Evolutionary conservation across 1,140 invertebrate genomes (phyloP).

Genomic region (Saccostrea glomerata): DNA sequence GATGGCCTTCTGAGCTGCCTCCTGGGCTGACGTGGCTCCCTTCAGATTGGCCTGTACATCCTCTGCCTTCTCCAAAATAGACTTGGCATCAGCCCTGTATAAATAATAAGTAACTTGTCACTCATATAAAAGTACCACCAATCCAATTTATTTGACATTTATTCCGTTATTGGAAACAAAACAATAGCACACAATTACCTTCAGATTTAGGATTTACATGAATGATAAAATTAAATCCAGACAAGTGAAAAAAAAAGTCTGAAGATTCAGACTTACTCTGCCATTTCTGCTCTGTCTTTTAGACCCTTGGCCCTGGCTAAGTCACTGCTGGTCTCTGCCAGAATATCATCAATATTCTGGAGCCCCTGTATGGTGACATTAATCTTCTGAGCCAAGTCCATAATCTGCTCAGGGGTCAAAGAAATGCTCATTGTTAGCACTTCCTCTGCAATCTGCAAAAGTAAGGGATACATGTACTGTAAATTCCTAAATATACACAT

Average conservation of each 20-base stretch:
- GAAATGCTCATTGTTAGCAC: constrained; percentile 84
- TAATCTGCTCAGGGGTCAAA: constrained; percentile 91
- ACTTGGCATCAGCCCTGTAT: constrained; percentile 55
- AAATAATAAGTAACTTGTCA: not conserved
- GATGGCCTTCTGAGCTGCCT: constrained; percentile 88
- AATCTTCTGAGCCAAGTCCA: constrained; percentile 89
- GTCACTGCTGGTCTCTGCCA: constrained; percentile 90
- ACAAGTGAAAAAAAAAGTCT: no score
- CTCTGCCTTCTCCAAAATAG: constrained; percentile 82
- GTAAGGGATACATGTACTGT: not conserved
- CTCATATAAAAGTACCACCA: no score
- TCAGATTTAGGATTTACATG: no score
- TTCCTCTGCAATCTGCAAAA: constrained; percentile 76
- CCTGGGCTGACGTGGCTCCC: constrained; percentile 88
- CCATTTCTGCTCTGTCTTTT: constrained; percentile 87
- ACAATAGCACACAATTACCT: no score
- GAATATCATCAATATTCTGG: constrained; percentile 93
- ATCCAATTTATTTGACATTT: not conserved
- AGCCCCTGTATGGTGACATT: constrained; percentile 91
- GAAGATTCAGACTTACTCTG: constrained; percentile 83
- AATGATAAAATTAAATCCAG: no score
- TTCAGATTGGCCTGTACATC: constrained; percentile 82
- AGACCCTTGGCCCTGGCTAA: constrained; percentile 86
- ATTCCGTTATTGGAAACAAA: no score
- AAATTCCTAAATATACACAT: no score